These are phyloP conservation scores for Drosophila paulistorum DNA, from an alignment of 1,140 invertebrate genomes.

Conservation along the genomic window DNA sequence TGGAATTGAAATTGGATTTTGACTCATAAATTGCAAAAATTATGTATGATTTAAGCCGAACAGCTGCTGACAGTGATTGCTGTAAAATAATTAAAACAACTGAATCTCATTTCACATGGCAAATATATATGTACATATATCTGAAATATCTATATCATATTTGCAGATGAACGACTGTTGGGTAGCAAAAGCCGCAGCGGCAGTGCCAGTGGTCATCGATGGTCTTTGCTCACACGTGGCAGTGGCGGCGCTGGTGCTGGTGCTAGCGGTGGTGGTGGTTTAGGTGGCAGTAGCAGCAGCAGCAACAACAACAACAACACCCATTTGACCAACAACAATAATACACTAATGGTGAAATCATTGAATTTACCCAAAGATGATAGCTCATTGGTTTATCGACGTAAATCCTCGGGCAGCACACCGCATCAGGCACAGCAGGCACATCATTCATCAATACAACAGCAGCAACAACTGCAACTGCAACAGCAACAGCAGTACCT, in stretches of 20 bases:
- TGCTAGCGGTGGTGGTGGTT: not conserved
- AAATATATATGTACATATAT: no score
- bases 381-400: slow-evolving; percentile 83
- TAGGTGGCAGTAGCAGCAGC: slow-evolving; percentile 29
- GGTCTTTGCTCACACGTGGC: slow-evolving; percentile 69
- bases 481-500: slow-evolving; percentile 53
- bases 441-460: slow-evolving; percentile 29
- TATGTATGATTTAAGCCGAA: not conserved
- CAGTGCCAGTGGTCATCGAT: slow-evolving; percentile 73
- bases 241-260: not conserved
- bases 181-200: slow-evolving; percentile 73
- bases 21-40: slow-evolving; percentile 2
- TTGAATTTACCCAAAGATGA: slow-evolving; percentile 84
- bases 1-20: not conserved
- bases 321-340: slow-evolving; percentile 70
- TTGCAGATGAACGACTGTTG: slow-evolving; percentile 66
- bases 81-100: slow-evolving; percentile 52
- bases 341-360: slow-evolving; percentile 77
- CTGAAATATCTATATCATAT: not conserved
- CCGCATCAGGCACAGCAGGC: slow-evolving; percentile 65
- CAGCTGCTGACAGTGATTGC: not conserved
- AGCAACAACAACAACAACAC: slow-evolving; percentile 69
- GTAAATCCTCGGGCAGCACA: slow-evolving; percentile 86
- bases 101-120: slow-evolving; percentile 29
- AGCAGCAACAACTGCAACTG: slow-evolving; percentile 22